Conservation (phyloP, 2,888 invertebrate genomes). For the Scaptomyza tumidula region DNA sequence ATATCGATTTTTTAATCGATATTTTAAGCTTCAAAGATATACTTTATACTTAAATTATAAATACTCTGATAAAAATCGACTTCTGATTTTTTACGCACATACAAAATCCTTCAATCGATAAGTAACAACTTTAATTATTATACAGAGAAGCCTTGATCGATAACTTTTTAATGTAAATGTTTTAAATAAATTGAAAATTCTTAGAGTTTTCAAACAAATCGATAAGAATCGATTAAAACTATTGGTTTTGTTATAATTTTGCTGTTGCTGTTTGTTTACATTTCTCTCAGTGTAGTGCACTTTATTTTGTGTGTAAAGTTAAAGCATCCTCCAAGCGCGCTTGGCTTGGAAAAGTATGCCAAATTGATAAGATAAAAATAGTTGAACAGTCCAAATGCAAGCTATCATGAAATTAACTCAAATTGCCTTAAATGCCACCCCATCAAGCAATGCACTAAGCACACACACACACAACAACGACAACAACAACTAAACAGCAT, state of each 20-base stretch:
- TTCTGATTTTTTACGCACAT: no score
- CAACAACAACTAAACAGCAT: not conserved
- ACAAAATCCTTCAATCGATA: no score
- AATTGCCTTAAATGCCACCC: slow-evolving; percentile 57
- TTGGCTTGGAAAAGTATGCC: slow-evolving; percentile 5
- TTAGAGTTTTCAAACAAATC: no score
- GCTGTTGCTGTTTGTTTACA: not conserved
- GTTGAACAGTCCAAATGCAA: slow-evolving; percentile 30
- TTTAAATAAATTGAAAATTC: no score
- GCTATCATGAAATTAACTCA: slow-evolving; percentile 50
- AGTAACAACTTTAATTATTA: no score
- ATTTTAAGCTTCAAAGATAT: no score
- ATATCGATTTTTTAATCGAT: not conserved
- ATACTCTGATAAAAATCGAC: no score
- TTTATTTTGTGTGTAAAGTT: not conserved
- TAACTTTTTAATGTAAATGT: no score
- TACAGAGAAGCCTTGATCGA: no score
- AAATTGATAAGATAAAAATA: slow-evolving; percentile 34
- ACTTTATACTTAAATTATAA: no score
- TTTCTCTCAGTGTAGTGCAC: not conserved
- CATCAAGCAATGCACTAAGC: not conserved
- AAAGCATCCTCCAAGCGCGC: not conserved
- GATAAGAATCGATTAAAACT: not conserved
- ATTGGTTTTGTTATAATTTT: no score
- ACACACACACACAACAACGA: not conserved